Percentiles rank a stretch among this genome's conserved stretches.
Conservation (phyloP, 2,113 vertebrate species). For the Oncorhynchus tshawytscha region DNA sequence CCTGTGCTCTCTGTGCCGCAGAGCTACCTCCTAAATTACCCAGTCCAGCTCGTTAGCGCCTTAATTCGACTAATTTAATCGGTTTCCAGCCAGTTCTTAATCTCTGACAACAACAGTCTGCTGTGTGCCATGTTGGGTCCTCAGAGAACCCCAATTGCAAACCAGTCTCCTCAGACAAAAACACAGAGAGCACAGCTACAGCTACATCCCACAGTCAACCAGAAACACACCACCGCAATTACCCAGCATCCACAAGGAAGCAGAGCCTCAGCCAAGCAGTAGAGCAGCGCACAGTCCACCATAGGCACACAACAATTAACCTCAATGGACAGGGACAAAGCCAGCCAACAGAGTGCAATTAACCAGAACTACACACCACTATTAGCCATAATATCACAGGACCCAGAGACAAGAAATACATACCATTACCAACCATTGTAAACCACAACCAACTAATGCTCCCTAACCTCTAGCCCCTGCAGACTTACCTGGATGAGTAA, state of each 20-base stretch:
- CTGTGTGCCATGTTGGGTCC: slow-evolving; percentile 60
- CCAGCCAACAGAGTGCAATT: slow-evolving; percentile 47
- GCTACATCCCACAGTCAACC: slow-evolving; percentile 15
- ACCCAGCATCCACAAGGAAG: slow-evolving; percentile 58
- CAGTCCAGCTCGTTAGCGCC: slow-evolving; percentile 62
- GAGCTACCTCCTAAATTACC: slow-evolving; percentile 59
- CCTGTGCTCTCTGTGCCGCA: slow-evolving; percentile 23
- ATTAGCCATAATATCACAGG: slow-evolving; percentile 41
- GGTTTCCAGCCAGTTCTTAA: slow-evolving; percentile 64
- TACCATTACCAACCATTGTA: neutral
- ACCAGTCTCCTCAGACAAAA: slow-evolving; percentile 57
- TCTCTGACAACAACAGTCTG: slow-evolving; percentile 61
- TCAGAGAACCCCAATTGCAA: slow-evolving; percentile 51
- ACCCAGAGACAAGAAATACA: neutral
- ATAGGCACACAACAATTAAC: slow-evolving; percentile 49
- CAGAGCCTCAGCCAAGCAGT: slow-evolving; percentile 33
- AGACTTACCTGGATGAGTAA: slow-evolving; percentile 84
- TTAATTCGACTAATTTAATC: slow-evolving; percentile 74
- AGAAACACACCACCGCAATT: slow-evolving; percentile 38
- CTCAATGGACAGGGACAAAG: slow-evolving; percentile 38
- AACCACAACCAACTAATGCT: neutral
- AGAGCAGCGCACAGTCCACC: slow-evolving; percentile 22
- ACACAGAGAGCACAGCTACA: slow-evolving; percentile 27
- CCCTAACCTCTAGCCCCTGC: neutral
- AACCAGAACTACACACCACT: slow-evolving; percentile 62